A percentile compares a stretch with the other conserved stretches of the same genome.
phyloP scores from a whole-genome alignment of 2,113 vertebrate species.

The Falcunculus frontatus region DNA sequence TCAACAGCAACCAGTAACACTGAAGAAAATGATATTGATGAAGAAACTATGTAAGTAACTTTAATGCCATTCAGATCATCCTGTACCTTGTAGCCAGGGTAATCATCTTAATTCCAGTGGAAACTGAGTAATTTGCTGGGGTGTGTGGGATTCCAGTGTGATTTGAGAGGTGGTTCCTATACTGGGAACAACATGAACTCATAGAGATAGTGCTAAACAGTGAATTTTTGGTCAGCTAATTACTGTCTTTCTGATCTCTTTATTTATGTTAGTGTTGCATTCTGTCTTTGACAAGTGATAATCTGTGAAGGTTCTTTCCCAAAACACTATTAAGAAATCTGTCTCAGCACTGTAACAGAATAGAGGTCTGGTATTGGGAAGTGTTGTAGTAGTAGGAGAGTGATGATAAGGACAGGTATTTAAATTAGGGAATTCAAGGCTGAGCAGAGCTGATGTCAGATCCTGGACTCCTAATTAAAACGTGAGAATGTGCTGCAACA shows the following conservation, averaged over 20 bases:
- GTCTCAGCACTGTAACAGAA: neutral
- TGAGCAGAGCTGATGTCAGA: neutral
- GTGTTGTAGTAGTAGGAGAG: neutral
- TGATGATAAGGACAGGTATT: neutral
- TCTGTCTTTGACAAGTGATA: constrained; percentile 14
- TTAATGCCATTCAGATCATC: neutral
- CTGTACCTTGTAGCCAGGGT: neutral
- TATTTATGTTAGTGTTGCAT: neutral
- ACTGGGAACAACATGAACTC: neutral
- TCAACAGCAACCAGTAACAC: constrained; percentile 98
- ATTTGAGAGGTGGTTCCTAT: neutral
- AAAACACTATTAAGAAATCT: neutral
- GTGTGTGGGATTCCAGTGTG: neutral
- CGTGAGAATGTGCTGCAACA: neutral
- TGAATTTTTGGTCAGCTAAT: neutral
- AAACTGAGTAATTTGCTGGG: neutral
- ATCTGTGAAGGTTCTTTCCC: constrained; percentile 1
- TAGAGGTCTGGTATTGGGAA: neutral
- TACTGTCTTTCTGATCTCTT: neutral
- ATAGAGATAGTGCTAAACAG: neutral
- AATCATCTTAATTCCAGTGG: neutral
- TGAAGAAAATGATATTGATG: constrained; percentile 97
- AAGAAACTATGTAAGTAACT: constrained; percentile 92
- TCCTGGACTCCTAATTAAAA: neutral
- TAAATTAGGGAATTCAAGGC: neutral